A percentile compares a stretch with the other conserved stretches of the same genome.
phyloP scores from a whole-genome alignment of 2,797 vertebrate genomes.

The Chloroceryle inda region DNA sequence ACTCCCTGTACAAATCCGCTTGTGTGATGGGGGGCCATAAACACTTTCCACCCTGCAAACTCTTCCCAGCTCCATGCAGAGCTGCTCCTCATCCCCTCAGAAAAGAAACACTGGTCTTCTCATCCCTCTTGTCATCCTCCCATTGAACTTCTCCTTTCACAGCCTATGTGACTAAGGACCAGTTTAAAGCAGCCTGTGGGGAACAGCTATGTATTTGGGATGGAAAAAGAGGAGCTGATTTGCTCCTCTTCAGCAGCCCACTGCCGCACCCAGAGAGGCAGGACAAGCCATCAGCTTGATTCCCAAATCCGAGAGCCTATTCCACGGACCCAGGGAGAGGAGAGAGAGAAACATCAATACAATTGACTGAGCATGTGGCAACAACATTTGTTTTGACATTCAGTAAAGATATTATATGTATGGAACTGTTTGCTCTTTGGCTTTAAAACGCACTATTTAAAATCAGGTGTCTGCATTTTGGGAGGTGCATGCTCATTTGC shows the following conservation, averaged over 20 bases:
- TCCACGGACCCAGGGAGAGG: background rate
- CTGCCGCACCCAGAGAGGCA: background rate
- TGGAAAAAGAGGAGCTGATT: background rate
- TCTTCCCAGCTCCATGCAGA: background rate
- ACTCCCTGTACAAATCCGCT: background rate
- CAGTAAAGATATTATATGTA: background rate
- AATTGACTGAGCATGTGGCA: constrained; percentile 6
- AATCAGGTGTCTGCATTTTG: background rate
- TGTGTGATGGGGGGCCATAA: background rate
- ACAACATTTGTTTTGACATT: background rate
- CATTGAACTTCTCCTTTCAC: background rate
- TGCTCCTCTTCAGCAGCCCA: background rate
- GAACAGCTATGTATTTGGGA: background rate
- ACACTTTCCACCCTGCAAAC: background rate
- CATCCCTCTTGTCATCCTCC: background rate
- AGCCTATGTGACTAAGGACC: background rate
- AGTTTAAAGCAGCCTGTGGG: background rate
- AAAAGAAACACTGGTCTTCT: background rate
- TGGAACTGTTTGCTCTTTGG: background rate
- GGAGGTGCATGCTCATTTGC: background rate
- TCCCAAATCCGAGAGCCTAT: background rate
- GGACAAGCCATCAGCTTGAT: background rate
- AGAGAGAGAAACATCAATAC: background rate
- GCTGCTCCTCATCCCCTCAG: background rate
- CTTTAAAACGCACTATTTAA: background rate